A percentile compares a stretch with the other conserved stretches of the same genome.
Conservation (phyloP, 2,888 invertebrate genomes). For the Omphaloscelis lunosa region DNA sequence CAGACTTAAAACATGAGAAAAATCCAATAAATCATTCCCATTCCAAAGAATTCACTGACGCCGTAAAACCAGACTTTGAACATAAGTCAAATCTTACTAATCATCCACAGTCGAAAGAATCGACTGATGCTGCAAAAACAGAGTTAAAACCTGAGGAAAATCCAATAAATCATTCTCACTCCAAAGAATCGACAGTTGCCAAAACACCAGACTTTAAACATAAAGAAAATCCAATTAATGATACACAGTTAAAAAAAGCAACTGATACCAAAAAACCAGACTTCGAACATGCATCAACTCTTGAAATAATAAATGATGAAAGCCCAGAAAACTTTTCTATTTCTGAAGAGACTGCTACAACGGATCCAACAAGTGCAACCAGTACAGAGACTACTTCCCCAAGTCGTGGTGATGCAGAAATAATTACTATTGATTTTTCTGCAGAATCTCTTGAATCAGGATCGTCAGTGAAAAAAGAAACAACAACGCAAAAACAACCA, state of each 20-base stretch:
- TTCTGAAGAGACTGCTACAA: conserved; percentile 70
- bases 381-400: conserved; percentile 22
- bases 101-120: not conserved
- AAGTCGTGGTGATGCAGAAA: conserved; percentile 67
- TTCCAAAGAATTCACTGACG: too few relatives aligned
- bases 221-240: not conserved
- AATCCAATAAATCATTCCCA: too few relatives aligned
- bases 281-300: conserved; percentile 72
- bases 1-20: too few relatives aligned
- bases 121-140: not conserved
- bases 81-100: too few relatives aligned
- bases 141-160: conserved; percentile 9
- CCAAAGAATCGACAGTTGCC: not conserved
- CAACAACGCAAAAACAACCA: conserved; percentile 13
- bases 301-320: conserved; percentile 70
- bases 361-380: conserved; percentile 62
- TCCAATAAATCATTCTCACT: not conserved
- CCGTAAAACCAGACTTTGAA: too few relatives aligned
- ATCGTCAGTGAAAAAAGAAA: conserved; percentile 67
- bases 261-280: conserved; percentile 18
- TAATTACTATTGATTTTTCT: conserved; percentile 61
- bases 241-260: not conserved
- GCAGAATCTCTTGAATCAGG: conserved; percentile 72
- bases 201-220: not conserved
- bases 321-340: conserved; percentile 65